Base-by-base conservation (phyloP, 2,888 invertebrate genomes). In the Oxyteleia sp. region DNA sequence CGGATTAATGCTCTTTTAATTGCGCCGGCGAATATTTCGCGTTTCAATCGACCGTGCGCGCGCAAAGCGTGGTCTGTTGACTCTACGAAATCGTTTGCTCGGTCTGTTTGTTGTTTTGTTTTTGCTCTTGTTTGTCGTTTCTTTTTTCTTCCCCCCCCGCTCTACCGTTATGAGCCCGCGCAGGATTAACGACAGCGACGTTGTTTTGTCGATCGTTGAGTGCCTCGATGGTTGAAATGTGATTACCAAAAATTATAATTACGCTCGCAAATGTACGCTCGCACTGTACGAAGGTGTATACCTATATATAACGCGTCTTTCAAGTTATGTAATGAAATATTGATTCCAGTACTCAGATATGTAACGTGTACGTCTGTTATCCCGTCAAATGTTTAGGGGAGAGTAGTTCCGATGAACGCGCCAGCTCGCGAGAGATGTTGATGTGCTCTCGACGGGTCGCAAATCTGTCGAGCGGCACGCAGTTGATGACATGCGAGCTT, bases 141-240 rank as follows among this genome's bases (percentile, higher is more conserved):
- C n/a, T 32, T 32, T n/a, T n/a, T n/a, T n/a, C n/a, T n/a, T n/a
- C n/a, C n/a, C n/a, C n/a, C n/a, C n/a, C n/a, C n/a, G n/a, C n/a
- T n/a, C n/a, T n/a, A n/a, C 32, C 32, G 38, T n/a, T 38, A n/a
- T 32, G 32, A 32, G 3, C 8, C 10, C 38, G 13, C 7, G n/a
- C n/a, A n/a, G n/a, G n/a, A n/a, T n/a, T 38, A 38, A 38, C 16
- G 43, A 11, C 43, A 18, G 20, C 15, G 29, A 5, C 38, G 47
- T 47, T 35, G 11, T 16, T 18, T 49, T 59, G 41, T 38, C 18
- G 8, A 59, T 41, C 11, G 16, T 76, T 59, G 38, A 61, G 51
- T 76, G 68, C 61, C 59, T 76, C 59, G 41, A 35, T 29, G 20
- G 49, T 49, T 59, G 18, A 51, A 43, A 53, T 68, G 66, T 61